Evolutionary conservation across 2,888 invertebrate species (phyloP), one percentile per base, ranked within the genome.

Genomic region (Melolontha melolontha): DNA sequence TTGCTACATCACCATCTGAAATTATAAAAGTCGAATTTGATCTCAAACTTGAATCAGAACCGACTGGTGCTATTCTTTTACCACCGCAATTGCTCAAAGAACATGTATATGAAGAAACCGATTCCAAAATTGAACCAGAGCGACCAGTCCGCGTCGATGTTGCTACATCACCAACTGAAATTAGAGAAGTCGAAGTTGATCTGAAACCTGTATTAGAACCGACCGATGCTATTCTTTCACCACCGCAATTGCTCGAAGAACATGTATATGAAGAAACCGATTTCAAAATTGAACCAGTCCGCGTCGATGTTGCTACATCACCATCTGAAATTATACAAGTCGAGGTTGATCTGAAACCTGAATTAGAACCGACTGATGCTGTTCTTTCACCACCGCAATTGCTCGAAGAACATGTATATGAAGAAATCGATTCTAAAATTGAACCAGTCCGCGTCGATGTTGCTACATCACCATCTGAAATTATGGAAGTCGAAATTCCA

Each of bases 11-110:
- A 17, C 50, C 50, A 2, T 8, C 40, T 27, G 22, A 64, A 42
- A 29, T 47, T 5, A 6, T 57, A 64, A 50, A 51, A 57, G 50
- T 62, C n/a, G 42, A 52, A 69, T 66, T 62, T 59, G 29, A 39
- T 8, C 51, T 65, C 34, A 68, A 59, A 54, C 59, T 64, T 50
- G 50, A 42, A 51, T 27, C 52, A 22, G 40, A 40, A 59, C 17
- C 17, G 44, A 68, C 4, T 22, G 22, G 4, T 22, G 22, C 1
- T 22, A 22, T 22, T 2, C 4, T 4, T 22, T 22, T 4, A 22
- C 22, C n/a, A n/a, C n/a, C 51, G 62, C 63, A 29, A 66, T 49
- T 44, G 50, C 40, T 34, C 14, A 14, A 57, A 27, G 57, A 2
- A n/a, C n/a, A n/a, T n/a, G n/a, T n/a, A n/a, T n/a, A n/a, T n/a